phyloP scores from a whole-genome alignment of 2,113 vertebrate species.

The Mus musculus region GRCm39 chr16:74684001-74684500 shows the following conservation, averaged over 20 bases:
- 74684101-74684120: slow-evolving; percentile 53
- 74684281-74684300: not conserved
- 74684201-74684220: not conserved
- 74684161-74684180: not conserved
- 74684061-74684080: slow-evolving; percentile 22
- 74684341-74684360: not conserved
- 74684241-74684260: not conserved
- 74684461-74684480: not conserved
- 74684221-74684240: not conserved
- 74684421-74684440: not conserved
- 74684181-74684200: not conserved
- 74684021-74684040: slow-evolving; percentile 55
- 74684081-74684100: not conserved
- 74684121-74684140: not conserved
- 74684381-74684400: not conserved
- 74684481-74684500: not conserved
- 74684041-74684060: slow-evolving; percentile 48
- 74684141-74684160: slow-evolving; percentile 36
- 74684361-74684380: too few species aligned
- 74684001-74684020: slow-evolving; percentile 62
- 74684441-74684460: not conserved
- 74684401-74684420: not conserved
- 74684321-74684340: not conserved
- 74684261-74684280: not conserved
- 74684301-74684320: fast-evolving